Percentiles rank a stretch among this genome's conserved stretches.
Evolutionary conservation across 2,797 vertebrate genomes (phyloP).

Genomic region (Sylvia borin): DNA sequence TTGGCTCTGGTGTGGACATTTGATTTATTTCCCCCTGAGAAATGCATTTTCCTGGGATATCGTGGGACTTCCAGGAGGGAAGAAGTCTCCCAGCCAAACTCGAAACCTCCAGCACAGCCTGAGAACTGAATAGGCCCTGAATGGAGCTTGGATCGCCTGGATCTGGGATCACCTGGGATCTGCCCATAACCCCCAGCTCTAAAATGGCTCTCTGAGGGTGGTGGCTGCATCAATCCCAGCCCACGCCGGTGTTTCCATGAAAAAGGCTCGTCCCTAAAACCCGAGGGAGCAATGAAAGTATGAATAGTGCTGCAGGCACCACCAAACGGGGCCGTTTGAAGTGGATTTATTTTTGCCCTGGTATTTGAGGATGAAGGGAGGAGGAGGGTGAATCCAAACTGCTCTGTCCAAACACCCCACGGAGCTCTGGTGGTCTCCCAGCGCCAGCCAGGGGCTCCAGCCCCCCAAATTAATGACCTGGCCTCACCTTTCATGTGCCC

Average conservation of each 20-base stretch:
- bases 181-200: neutral
- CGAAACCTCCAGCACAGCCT: neutral
- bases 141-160: fast-evolving
- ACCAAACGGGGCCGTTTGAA: neutral
- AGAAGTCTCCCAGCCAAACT: neutral
- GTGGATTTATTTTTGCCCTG: constrained; percentile 27
- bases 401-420: constrained; percentile 12
- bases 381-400: neutral
- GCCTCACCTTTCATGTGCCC: constrained; percentile 6
- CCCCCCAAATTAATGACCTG: neutral
- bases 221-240: neutral
- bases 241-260: neutral
- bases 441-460: neutral
- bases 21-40: neutral
- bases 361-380: constrained; percentile 49
- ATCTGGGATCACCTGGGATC: neutral
- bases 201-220: neutral
- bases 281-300: neutral
- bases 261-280: neutral
- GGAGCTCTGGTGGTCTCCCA: constrained; percentile 28
- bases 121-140: fast-evolving
- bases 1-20: neutral
- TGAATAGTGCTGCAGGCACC: constrained; percentile 20
- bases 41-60: neutral
- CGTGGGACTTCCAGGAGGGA: neutral